Conservation (phyloP, 2,113 vertebrate genomes). For the Prolemur simus region DNA sequence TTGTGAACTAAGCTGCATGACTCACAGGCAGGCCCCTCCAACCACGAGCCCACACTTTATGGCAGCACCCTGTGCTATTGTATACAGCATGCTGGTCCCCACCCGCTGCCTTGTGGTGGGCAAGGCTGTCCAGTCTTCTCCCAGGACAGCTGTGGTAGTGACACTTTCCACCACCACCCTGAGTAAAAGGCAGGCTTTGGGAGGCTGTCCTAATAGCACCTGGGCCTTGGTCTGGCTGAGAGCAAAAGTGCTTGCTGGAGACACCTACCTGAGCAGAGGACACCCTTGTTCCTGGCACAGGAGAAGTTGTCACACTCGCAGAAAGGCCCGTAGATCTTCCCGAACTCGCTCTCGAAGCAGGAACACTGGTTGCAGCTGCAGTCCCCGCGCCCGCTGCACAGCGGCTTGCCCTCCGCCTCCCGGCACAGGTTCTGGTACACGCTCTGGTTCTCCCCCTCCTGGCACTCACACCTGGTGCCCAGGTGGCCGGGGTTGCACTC, state of each 20-base stretch:
- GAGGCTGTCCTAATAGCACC: neutral
- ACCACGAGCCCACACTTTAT: fast-evolving
- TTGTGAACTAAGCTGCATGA: neutral
- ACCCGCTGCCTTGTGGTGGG: neutral
- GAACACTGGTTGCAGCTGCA: conserved; percentile 98
- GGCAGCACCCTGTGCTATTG: neutral
- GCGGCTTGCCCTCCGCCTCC: conserved; percentile 92
- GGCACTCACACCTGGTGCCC: conserved; percentile 93
- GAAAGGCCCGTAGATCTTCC: conserved; percentile 96
- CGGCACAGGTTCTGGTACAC: conserved; percentile 88
- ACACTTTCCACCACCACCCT: neutral
- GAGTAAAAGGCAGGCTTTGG: neutral
- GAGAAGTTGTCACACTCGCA: conserved; percentile 99
- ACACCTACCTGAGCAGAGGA: conserved; percentile 97
- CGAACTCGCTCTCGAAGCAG: conserved; percentile 96
- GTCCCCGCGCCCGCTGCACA: conserved; percentile 95
- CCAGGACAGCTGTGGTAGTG: neutral
- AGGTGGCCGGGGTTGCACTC: conserved; percentile 90
- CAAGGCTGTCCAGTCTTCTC: neutral
- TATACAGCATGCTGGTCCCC: neutral
- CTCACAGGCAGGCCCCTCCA: neutral
- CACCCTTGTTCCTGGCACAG: conserved; percentile 94
- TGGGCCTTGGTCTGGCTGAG: neutral
- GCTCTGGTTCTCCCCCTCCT: conserved; percentile 89
- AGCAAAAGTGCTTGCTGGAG: neutral